Base-by-base conservation (phyloP, 2,113 vertebrate species). In the Malurus cyaneus region DNA sequence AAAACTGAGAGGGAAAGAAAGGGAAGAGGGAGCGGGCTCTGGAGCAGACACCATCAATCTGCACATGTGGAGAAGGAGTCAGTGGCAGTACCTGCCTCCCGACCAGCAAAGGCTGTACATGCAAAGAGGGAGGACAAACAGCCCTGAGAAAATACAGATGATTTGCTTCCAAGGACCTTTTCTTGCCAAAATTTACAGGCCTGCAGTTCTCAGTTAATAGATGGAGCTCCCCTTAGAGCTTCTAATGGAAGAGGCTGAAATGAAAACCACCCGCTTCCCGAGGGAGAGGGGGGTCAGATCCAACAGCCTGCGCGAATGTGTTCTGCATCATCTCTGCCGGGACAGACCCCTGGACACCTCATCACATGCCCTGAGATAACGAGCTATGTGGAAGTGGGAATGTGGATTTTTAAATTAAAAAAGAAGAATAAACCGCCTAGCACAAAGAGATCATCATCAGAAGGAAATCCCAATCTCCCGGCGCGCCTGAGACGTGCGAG, bases 231-330 rank as follows among this genome's bases (percentile, higher is more conserved):
- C 94, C 94, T 96, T 91, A 96, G 88, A 88, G 95, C 82, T 89
- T 67, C 95, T 96, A 93, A 96, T 96, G 90, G 96, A 97, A 94
- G 92, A 94, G 80, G 92, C 94, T 92, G 90, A 96, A 95, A 96
- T 96, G 94, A 95, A 97, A 97, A 94, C 95, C 96, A 94, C 94
- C 88, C 93, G 85, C 80, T 96, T 82, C 96, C 88, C 0, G 16
- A 80, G 92, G 77, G 87, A 60, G 61, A 29, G 77, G 84, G 79
- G 82, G 74, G 80, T 86, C 92, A 93, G 83, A 90, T 71, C 85
- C 67, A 92, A 86, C 77, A 28, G 92, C 82, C 96, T 34, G 47
- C 1, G 0, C 0, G 3, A 94, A 96, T 86, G 82, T 95, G 92
- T 96, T 95, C 93, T 90, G 96, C 94, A 96, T 95, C 95, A 94